Percentiles rank a stretch among this genome's conserved stretches.
Conservation (phyloP, 1,140 invertebrate genomes). For the Nymphalis io region DNA sequence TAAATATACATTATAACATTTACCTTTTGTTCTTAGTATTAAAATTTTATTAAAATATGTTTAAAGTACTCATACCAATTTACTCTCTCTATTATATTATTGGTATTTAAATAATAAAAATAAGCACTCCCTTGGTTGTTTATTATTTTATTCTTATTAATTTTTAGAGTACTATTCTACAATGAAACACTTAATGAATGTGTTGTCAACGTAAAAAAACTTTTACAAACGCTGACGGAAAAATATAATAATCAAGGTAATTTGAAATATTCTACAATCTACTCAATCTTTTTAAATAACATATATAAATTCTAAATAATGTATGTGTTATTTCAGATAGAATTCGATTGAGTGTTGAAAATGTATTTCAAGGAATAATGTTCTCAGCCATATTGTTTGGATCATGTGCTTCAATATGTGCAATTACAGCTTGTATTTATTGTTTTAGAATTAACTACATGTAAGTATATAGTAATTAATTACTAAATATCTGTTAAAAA, state of each 20-base stretch:
- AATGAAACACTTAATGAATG: constrained; percentile 50
- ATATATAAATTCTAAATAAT: no score
- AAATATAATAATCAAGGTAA: constrained; percentile 56
- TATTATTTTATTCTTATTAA: constrained; percentile 24
- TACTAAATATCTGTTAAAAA: no score
- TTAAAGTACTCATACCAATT: neutral
- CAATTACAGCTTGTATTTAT: constrained; percentile 57
- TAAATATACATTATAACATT: no score
- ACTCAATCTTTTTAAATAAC: neutral
- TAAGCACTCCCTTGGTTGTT: neutral
- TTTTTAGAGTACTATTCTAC: constrained; percentile 45
- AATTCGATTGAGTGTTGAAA: constrained; percentile 52
- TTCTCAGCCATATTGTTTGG: constrained; percentile 58
- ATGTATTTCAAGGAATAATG: constrained; percentile 57
- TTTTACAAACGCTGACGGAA: constrained; percentile 43
- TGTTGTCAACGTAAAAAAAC: constrained; percentile 45
- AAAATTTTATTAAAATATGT: constrained; percentile 6
- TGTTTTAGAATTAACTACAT: constrained; percentile 64
- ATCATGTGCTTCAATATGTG: constrained; percentile 51
- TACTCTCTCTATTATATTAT: constrained; percentile 1
- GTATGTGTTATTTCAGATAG: constrained; percentile 48
- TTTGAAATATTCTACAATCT: neutral
- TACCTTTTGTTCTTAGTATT: no score
- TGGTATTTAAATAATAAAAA: neutral
- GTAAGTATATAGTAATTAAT: constrained; percentile 43